Evolutionary conservation across 37 sponge, comb jelly and placozoan species (phyloP), one percentile per base, ranked within the genome.

Genomic region (Crambe crambe): DNA sequence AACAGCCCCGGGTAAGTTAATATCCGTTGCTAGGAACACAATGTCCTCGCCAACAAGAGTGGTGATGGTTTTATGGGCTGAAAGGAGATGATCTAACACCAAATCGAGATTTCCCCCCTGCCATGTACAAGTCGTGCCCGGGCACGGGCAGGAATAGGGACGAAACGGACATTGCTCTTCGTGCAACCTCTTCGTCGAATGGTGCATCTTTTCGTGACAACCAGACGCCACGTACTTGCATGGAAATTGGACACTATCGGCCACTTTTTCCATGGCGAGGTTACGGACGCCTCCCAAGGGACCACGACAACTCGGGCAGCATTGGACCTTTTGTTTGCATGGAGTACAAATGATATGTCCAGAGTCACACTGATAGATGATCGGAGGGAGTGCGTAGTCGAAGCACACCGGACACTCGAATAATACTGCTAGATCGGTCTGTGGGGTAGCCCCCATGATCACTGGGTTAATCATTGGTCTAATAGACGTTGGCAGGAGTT

Each of bases 371-470:
- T 98, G 99, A 41, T 76, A 80, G 27, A 93, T 93, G 20, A 93
- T 93, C 21, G 99, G 99, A 3, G 99, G 99, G 1, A 95, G 86
- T n/a, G 95, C 96, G 61, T 98, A 98, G 80, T 98, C 99, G 75
- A 89, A 98, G 58, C 99, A 98, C 40, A 98, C 96, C 0, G 99
- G 99, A 70, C 99, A 98, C 75, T 98, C 99, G 66, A 98, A 98
- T 12, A 93, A 83, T 63, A 70, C 70, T 0, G 94, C 87, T 62
- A 94, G 76, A 42, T 97, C 95, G 27, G 73, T 72, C 31, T 65
- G 66, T 26, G 66, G 66, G 66, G 66, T 30, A 8, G 31, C 66
- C 66, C 66, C 66, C 12, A 47, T 47, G 10, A 47, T 47, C 6
- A 20, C 26, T 25, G 61, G 61, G 25, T 60, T 60, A 25, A 26